A percentile compares a stretch with the other conserved stretches of the same genome.
phyloP scores from a whole-genome alignment of 2,113 vertebrate species.

The Eulemur rufifrons region DNA sequence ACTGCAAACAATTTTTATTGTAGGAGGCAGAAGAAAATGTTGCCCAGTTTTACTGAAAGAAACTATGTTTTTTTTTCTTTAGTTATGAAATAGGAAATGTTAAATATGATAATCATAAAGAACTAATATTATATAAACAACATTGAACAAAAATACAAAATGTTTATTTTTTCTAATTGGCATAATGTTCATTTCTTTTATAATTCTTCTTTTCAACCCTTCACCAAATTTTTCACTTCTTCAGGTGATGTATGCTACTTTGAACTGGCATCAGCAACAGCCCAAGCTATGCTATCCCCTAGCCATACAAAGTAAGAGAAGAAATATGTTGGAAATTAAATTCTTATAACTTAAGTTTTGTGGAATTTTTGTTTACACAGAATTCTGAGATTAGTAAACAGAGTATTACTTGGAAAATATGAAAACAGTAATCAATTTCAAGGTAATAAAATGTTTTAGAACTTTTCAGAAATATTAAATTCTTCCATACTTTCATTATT shows the following conservation, averaged over 20 bases:
- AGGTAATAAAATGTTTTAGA: not conserved
- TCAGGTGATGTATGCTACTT: not conserved
- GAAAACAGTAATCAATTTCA: not conserved
- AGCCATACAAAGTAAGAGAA: not conserved
- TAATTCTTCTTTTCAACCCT: not conserved
- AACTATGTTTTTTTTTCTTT: not conserved
- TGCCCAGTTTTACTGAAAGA: constrained; percentile 6
- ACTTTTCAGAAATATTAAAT: not conserved
- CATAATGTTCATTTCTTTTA: not conserved
- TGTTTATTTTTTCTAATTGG: not conserved
- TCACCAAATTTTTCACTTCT: not conserved
- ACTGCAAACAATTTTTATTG: not conserved
- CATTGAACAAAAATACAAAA: not conserved
- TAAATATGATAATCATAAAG: not conserved
- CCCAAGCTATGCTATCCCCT: not conserved
- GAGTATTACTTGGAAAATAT: not conserved
- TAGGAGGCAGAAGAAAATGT: not conserved
- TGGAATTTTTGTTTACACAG: not conserved
- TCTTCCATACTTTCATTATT: not conserved
- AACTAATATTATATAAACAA: not conserved
- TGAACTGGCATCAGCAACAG: not conserved
- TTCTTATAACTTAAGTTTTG: not conserved
- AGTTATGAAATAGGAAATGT: not conserved
- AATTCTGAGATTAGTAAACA: constrained; percentile 25
- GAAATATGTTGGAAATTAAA: not conserved